Conservation (phyloP, 2,888 invertebrate genomes). For the Branchipolynoe longqiensis region DNA sequence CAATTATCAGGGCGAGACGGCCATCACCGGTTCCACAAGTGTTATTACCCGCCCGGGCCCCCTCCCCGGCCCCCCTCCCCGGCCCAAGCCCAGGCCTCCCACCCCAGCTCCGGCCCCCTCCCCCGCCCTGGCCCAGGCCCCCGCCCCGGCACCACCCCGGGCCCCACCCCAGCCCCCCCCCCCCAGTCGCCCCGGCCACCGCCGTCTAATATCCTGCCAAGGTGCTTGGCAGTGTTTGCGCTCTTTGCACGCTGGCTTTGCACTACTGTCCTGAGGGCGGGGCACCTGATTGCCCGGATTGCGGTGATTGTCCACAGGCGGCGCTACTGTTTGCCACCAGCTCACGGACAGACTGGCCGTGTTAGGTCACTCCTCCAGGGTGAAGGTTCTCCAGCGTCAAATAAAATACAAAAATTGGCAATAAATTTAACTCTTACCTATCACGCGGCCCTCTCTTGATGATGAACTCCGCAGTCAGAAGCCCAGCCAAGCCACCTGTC, state of each 20-base stretch:
- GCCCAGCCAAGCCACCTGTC: too few species aligned
- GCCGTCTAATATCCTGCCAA: constrained; percentile 39
- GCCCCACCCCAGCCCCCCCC: background rate
- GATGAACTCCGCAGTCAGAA: too few species aligned
- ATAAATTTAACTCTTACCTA: constrained; percentile 23
- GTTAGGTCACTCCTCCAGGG: constrained; percentile 46
- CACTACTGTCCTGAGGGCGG: constrained; percentile 25
- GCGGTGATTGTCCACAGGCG: background rate
- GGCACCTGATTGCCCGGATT: background rate
- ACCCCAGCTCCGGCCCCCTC: too few species aligned
- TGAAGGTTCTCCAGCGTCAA: background rate
- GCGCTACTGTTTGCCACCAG: constrained; percentile 39
- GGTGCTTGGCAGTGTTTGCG: constrained; percentile 9
- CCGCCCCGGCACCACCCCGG: too few species aligned
- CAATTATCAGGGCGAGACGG: background rate
- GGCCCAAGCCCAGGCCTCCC: too few species aligned
- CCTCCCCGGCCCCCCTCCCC: too few species aligned
- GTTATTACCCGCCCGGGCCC: background rate
- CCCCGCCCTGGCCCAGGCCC: too few species aligned
- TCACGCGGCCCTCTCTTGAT: too few species aligned
- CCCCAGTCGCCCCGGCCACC: background rate
- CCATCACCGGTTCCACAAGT: background rate
- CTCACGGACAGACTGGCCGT: constrained; percentile 11
- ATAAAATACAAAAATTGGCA: too few species aligned
- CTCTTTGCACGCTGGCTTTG: constrained; percentile 25